Evolutionary conservation across 1,140 invertebrate genomes (phyloP), one percentile per base, ranked within the genome.

Genomic region (Batillaria attramentaria): DNA sequence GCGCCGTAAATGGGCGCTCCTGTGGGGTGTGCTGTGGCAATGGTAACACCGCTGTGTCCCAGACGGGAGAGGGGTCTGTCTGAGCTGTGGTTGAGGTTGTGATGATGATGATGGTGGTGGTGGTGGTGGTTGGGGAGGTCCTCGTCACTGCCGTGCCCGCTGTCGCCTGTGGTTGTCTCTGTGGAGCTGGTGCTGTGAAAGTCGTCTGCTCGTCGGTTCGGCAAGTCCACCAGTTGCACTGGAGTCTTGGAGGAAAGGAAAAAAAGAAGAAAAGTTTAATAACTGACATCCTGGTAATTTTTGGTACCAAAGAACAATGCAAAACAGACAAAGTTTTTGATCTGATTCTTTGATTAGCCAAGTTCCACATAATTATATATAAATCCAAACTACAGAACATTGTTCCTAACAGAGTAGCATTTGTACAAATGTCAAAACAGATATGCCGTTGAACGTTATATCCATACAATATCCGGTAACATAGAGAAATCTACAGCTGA

Each of bases 61-160:
- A n/a, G n/a, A n/a, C n/a, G 24, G 37, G 65, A 33, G 20, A 43
- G 16, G n/a, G 31, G 62, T 31, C 50, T 65, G 57, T 50, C 39
- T n/a, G 18, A 31, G 39, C 24, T 43, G 39, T 41, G 72, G 6
- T 57, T 54, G 60, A 13, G 35, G 35, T 70, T 42, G 50, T 20
- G 72, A 33, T 6, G 39, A 41, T 24, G 42, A 33, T 24, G 46
- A 3, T 20, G 41, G 46, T 37, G 70, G 72, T n/a, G 62, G 72
- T 69, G 66, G 3, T 1, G 28, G 66, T 65, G 65, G 74, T 73
- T 79, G 74, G 79, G 76, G 28, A 72, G 20, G 24, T 83, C 82
- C 62, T 83, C 82, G 43, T 83, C 82, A 39, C 79, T 81, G 37
- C 82, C 82, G 68, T 83, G 79, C 6, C 82, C 82, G 72, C 82